These are phyloP conservation scores for Oreohelix idahoensis DNA, from an alignment of 1,140 invertebrate genomes.

Conservation along the genomic window DNA sequence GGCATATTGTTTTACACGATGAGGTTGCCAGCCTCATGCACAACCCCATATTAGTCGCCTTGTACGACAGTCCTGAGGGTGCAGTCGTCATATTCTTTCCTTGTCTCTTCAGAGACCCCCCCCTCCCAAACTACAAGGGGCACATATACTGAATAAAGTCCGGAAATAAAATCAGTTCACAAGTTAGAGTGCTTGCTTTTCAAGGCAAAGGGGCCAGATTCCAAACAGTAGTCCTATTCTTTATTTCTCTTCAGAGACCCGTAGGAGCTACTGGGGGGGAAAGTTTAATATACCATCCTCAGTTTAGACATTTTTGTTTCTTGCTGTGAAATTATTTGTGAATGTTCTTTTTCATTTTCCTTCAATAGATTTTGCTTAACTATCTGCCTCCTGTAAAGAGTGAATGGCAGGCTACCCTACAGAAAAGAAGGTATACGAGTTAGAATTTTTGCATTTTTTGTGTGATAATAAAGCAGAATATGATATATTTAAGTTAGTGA, in stretches of 20 bases:
- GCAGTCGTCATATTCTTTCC: no score
- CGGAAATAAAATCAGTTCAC: no score
- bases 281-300: not conserved
- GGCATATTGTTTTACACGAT: no score
- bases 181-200: no score
- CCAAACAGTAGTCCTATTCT: not conserved
- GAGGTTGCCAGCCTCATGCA: no score
- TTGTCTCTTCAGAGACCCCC: no score
- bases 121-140: no score
- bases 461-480: not conserved
- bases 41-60: no score
- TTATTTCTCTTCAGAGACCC: not conserved
- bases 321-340: not conserved
- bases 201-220: not conserved
- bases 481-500: not conserved
- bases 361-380: slow-evolving; percentile 58
- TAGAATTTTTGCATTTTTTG: not conserved
- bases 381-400: slow-evolving; percentile 54
- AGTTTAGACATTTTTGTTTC: not conserved
- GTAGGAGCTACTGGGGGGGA: no score
- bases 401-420: slow-evolving; percentile 52
- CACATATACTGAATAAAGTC: no score
- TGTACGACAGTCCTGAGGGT: no score
- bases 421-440: slow-evolving; percentile 55
- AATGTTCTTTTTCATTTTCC: slow-evolving; percentile 3